Conservation (phyloP, 2,797 vertebrate species). For the Carcharodon carcharias region DNA sequence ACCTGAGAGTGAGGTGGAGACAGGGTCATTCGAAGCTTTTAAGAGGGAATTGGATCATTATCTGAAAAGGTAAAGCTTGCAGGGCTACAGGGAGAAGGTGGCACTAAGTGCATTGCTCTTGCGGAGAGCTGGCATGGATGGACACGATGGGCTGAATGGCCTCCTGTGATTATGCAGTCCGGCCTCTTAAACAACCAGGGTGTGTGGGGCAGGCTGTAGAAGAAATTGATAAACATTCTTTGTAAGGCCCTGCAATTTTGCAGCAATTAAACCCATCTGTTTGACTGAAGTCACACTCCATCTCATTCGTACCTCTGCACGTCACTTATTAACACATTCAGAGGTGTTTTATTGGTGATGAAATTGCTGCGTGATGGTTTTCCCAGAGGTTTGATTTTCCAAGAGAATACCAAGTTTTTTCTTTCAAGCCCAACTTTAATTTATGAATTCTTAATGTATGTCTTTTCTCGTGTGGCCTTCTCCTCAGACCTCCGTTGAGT, state of each 20-base stretch:
- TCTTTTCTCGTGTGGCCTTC: neutral
- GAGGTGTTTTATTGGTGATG: neutral
- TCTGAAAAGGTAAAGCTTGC: too few relatives aligned
- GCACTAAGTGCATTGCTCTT: neutral
- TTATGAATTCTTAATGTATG: neutral
- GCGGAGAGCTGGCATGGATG: neutral
- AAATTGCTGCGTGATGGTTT: neutral
- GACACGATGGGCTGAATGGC: neutral
- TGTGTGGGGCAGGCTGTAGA: neutral
- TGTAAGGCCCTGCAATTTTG: neutral
- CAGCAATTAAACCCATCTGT: neutral
- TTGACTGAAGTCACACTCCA: neutral
- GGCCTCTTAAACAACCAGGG: neutral
- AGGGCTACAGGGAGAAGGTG: neutral
- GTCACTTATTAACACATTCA: slow-evolving; percentile 10
- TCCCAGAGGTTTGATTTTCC: neutral
- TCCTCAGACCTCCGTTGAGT: neutral
- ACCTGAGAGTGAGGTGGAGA: too few relatives aligned
- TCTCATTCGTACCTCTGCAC: slow-evolving; percentile 7
- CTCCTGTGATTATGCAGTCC: neutral
- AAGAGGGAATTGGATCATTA: too few relatives aligned
- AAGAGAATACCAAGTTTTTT: neutral
- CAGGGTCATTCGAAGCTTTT: too few relatives aligned
- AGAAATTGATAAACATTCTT: neutral
- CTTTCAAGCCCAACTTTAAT: neutral